Percentiles rank a stretch among this genome's conserved stretches.
phyloP scores from a whole-genome alignment of 2,113 vertebrate species.

The Arizona elegans region DNA sequence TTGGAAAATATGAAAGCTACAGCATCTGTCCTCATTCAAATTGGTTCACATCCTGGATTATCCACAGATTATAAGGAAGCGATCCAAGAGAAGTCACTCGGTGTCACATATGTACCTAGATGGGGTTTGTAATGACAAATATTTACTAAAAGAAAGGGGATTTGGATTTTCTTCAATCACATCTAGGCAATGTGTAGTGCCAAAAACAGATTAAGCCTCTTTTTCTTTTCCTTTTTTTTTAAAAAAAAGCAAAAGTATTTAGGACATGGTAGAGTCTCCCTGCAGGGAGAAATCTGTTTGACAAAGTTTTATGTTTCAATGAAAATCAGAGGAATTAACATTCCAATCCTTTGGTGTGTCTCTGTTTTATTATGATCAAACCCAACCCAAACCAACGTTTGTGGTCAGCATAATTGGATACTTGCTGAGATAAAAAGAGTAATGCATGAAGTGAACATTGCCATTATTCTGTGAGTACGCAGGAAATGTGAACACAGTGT shows the following conservation, averaged over 20 bases:
- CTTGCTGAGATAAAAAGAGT: not conserved
- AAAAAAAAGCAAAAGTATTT: constrained; percentile 14
- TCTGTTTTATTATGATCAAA: not conserved
- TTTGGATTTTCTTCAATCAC: constrained; percentile 16
- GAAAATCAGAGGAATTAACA: not conserved
- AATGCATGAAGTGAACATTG: not conserved
- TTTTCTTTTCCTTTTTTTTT: constrained; percentile 4
- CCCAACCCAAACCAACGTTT: not conserved
- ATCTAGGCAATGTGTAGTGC: not conserved
- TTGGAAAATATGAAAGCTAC: not conserved
- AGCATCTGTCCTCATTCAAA: not conserved
- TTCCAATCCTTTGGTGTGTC: not conserved
- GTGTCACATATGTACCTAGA: not conserved
- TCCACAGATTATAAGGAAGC: not conserved
- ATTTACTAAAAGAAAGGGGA: constrained; percentile 7
- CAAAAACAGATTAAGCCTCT: constrained; percentile 10
- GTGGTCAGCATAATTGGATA: not conserved
- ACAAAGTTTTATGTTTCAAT: not conserved
- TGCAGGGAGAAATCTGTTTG: not conserved
- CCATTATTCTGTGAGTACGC: not conserved
- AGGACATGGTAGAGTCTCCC: not conserved
- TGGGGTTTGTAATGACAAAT: not conserved
- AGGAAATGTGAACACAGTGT: not conserved
- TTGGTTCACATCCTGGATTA: not conserved
- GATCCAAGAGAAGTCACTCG: not conserved